Evolutionary conservation across 2,113 vertebrate species (phyloP), one percentile per base, ranked within the genome.

Genomic region (Seriola quinqueradiata): DNA sequence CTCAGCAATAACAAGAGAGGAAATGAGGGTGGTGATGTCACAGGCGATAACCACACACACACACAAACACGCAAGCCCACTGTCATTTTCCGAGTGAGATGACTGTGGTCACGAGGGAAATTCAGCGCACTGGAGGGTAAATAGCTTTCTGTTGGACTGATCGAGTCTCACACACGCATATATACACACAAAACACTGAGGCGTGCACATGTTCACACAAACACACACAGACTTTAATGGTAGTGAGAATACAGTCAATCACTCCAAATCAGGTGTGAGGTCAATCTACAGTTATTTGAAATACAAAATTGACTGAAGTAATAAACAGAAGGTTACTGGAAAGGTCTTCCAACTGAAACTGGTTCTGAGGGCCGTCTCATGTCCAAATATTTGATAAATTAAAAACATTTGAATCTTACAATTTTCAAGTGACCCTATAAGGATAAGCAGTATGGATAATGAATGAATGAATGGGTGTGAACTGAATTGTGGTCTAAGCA

Each of bases 21-120:
- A 91, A 91, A 94, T 90, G 92, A 91, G 83, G 67, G 72, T 60
- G 75, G 80, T 91, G 92, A 92, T 90, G 94, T 91, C 91, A 93
- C 70, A 82, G 85, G 68, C 72, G 73, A 92, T 90, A 90, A 88
- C 72, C 61, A 77, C 71, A 81, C 50, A 84, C 58, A 76, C 64
- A 75, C 77, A 40, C 82, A 67, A 7, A 55, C 40, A 55, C 52
- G 23, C 25, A 77, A 60, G 58, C 65, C 36, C 76, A 54, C 81
- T 79, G 89, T 93, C 89, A 92, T 92, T 94, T 92, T 87, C 88
- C 78, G 69, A 85, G 73, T 79, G 81, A 85, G 86, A 92, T 85
- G 89, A 90, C 86, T 85, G 70, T 58, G 85, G 84, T 86, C 79
- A 7, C 89, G 4, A 44, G 91, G 91, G 93, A 92, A 93, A 91